Base-by-base conservation (phyloP, 2,113 vertebrate genomes). In the Carassius carassius region DNA sequence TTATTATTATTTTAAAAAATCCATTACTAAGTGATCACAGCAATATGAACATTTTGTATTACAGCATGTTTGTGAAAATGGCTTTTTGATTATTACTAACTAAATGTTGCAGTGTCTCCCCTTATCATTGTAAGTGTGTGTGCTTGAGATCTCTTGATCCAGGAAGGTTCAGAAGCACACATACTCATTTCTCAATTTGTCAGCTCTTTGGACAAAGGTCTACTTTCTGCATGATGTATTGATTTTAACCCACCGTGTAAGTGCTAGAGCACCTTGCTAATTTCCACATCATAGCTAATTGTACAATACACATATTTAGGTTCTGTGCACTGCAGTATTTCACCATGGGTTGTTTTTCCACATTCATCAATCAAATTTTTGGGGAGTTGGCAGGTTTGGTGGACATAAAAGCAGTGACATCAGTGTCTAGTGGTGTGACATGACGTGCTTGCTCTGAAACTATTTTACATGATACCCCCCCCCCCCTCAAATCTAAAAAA, bases 161-260 rank as follows among this genome's bases (percentile, higher is more conserved):
- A 76, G 74, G 5, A 54, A 77, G 14, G 32, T 41, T 78, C 51
- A 77, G 16, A 58, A 1, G 32, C 10, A 41, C 54, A 60, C 25
- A 17, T 17, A 32, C 29, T 79, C 8, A 10, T 79, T 79, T 79
- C 77, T 79, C 77, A 47, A 5, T 44, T 25, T 79, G 77, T 63
- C 58, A 47, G 76, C 21, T 29, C 17, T 60, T 23, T 62, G 77
- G 56, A 23, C 56, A 35, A 63, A 63, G 58, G 77, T 79, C 77
- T 79, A 41, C 37, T 78, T n/a, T 62, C 35, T 62, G 37, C 37
- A 25, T 29, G 35, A 62, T 23, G 21, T 25, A 74, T 16, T 74
- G 41, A 47, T 74, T 74, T 47, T 23, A 74, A 74, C 41, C 41
- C 21, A 25, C 11, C 16, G 21, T 47, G 70, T 10, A 23, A 58